phyloP scores from a whole-genome alignment of 1,140 invertebrate genomes.

The Octopus sinensis region DNA sequence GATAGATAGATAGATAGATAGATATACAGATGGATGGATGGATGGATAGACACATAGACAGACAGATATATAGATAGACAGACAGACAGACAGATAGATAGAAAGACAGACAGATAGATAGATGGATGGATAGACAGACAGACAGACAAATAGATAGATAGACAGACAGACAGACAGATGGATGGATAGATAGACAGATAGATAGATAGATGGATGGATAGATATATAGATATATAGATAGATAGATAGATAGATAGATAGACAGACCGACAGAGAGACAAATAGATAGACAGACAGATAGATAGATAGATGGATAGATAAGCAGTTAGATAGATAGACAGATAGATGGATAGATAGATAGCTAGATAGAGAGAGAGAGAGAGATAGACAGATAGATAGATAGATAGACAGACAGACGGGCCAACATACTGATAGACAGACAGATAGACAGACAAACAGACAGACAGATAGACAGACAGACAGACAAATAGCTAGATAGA shows the following conservation, averaged over 20 bases:
- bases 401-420: too few species aligned
- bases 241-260: conserved; percentile 3
- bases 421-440: too few species aligned
- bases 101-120: neutral
- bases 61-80: conserved; percentile 22
- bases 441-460: too few species aligned
- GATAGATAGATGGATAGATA: too few species aligned
- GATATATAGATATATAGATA: conserved; percentile 2
- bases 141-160: neutral
- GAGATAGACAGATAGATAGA: too few species aligned
- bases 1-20: neutral
- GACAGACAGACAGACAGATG: conserved; percentile 16
- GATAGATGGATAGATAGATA: too few species aligned
- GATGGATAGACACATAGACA: neutral
- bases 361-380: too few species aligned
- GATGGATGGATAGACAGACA: neutral
- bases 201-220: conserved; percentile 46
- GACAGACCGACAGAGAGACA: conserved; percentile 13
- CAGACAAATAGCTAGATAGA: too few species aligned
- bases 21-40: neutral
- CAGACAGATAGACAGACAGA: too few species aligned
- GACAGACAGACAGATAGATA: conserved; percentile 4
- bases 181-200: conserved; percentile 14
- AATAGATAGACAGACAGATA: conserved; percentile 42
- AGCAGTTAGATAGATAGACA: too few species aligned